These are phyloP conservation scores for Achatina immaculata DNA, from an alignment of 1,140 invertebrate genomes.

Conservation along the genomic window DNA sequence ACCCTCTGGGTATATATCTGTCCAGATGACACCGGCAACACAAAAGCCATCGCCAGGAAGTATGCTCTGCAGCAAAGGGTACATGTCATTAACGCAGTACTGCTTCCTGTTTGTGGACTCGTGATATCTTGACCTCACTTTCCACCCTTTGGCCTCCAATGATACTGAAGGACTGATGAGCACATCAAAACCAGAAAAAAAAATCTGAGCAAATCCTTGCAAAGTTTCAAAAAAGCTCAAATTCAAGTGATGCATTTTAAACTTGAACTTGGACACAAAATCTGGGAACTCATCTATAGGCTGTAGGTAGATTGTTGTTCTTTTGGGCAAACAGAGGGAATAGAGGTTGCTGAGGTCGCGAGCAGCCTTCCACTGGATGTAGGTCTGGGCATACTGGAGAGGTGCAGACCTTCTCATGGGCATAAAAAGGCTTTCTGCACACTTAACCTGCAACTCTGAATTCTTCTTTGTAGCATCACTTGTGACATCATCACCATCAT, in stretches of 20 bases:
- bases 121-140: conserved; percentile 46
- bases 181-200: conserved; percentile 53
- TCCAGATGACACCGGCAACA: conserved; percentile 59
- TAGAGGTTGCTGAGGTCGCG: conserved; percentile 48
- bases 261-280: conserved; percentile 51
- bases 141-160: conserved; percentile 42
- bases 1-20: conserved; percentile 63
- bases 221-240: conserved; percentile 51
- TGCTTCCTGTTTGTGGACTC: conserved; percentile 51
- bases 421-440: conserved; percentile 34
- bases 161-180: conserved; percentile 41
- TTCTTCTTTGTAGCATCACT: not conserved
- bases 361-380: conserved; percentile 52
- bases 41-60: conserved; percentile 55
- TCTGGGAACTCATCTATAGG: conserved; percentile 57
- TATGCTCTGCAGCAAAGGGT: conserved; percentile 45
- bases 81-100: conserved; percentile 55
- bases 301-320: conserved; percentile 56
- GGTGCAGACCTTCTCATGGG: conserved; percentile 44
- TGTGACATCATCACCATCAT: conserved; percentile 2
- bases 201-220: conserved; percentile 53
- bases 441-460: not conserved
- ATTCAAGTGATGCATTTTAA: conserved; percentile 36
- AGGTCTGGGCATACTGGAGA: conserved; percentile 52
- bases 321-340: conserved; percentile 40